Evolutionary conservation across 2,888 invertebrate species (phyloP).

Genomic region (Temnothorax ravouxi): DNA sequence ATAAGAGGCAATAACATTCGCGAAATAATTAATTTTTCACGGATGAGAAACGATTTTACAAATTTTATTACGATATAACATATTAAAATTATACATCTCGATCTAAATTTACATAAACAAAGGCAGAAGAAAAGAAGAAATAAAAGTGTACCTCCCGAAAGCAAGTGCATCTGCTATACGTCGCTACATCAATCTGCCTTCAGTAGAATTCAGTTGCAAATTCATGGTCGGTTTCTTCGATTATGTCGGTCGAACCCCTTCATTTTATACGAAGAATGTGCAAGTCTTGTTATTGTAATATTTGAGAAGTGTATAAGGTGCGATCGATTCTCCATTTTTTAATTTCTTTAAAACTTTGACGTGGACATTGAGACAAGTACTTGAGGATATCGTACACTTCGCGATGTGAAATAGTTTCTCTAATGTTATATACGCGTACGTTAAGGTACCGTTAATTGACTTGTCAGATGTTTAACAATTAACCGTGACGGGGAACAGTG

Average conservation of each 20-base stretch:
- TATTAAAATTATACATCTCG: neutral
- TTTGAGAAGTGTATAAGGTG: slow-evolving; percentile 27
- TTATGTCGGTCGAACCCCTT: neutral
- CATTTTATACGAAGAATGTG: neutral
- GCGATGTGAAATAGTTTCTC: slow-evolving; percentile 13
- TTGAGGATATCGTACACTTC: neutral
- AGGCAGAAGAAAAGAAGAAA: neutral
- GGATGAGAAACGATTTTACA: neutral
- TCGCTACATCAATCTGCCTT: neutral
- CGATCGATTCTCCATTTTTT: neutral
- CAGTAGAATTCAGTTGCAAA: neutral
- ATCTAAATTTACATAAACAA: neutral
- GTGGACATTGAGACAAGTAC: neutral
- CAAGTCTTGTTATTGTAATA: neutral
- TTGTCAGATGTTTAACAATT: slow-evolving; percentile 3
- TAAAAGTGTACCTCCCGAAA: neutral
- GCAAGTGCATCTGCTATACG: slow-evolving; percentile 10
- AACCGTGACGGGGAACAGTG: neutral
- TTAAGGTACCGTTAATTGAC: slow-evolving; percentile 37
- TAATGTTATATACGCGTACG: neutral
- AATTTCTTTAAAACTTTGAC: neutral
- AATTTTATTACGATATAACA: neutral
- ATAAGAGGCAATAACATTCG: neutral
- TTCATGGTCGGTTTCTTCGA: neutral
- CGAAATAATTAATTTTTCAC: neutral